Evolutionary conservation across 2,797 vertebrate species (phyloP).

Genomic region (Dryobates pubescens): DNA sequence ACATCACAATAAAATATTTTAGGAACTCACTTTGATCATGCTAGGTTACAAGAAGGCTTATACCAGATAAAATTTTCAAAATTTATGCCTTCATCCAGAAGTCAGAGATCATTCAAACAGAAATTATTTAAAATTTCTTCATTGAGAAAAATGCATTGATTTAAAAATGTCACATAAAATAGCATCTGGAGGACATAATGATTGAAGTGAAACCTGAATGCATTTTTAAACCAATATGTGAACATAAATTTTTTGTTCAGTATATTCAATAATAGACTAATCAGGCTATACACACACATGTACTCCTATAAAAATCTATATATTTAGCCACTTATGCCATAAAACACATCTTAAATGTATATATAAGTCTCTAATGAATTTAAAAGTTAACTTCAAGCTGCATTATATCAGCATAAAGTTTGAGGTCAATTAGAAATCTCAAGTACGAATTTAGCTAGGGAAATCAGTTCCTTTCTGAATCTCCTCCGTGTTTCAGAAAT

Average conservation of each 20-base stretch:
- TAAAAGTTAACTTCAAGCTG: not conserved
- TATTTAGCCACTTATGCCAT: not conserved
- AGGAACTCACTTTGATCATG: not conserved
- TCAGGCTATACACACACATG: not conserved
- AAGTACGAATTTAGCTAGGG: not conserved
- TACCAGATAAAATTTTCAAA: not conserved
- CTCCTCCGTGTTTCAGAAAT: not conserved
- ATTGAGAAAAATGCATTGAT: not conserved
- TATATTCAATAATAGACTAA: not conserved
- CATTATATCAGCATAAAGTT: not conserved
- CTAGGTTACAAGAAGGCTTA: not conserved
- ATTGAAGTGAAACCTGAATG: not conserved
- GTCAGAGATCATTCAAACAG: not conserved
- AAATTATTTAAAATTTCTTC: not conserved
- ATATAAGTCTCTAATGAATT: not conserved
- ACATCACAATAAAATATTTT: not conserved
- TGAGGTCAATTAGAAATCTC: not conserved
- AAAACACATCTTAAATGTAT: slow-evolving; percentile 51
- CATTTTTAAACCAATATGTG: not conserved
- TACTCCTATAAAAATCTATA: not conserved
- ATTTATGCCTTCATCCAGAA: not conserved
- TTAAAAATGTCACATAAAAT: not conserved
- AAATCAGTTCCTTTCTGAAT: not conserved
- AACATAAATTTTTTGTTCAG: not conserved
- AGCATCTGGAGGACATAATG: not conserved